Evolutionary conservation across 2,888 invertebrate species (phyloP).

Genomic region (Sarcophaga subvicina): DNA sequence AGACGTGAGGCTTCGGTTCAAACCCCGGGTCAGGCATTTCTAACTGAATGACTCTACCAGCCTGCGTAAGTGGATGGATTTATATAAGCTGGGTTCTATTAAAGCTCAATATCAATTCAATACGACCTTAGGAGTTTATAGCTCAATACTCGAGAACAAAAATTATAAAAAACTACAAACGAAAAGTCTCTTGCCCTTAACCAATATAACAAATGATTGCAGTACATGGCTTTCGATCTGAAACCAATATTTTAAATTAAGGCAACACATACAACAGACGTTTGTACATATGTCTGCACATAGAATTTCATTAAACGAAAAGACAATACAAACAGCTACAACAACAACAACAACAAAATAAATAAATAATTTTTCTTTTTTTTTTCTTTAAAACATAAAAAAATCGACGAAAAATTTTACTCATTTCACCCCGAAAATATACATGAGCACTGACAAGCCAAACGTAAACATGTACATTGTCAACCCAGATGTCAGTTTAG

Average conservation of each 20-base stretch:
- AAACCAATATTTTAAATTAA: background rate
- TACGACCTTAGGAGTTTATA: background rate
- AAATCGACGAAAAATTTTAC: constrained; percentile 17
- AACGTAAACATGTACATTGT: constrained; percentile 70
- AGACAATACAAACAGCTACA: background rate
- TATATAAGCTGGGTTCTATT: too few species aligned
- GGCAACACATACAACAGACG: constrained; percentile 3
- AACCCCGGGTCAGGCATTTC: too few species aligned
- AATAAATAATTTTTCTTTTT: background rate
- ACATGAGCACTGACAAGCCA: constrained; percentile 43
- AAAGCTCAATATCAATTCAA: background rate
- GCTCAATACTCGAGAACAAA: background rate
- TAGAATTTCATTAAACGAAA: constrained; percentile 15
- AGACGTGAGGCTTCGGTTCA: too few species aligned
- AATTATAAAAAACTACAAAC: background rate
- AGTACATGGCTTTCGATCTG: background rate
- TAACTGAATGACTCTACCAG: too few species aligned
- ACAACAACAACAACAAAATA: background rate
- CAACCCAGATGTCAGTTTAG: constrained; percentile 71
- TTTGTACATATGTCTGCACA: background rate
- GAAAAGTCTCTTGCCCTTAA: background rate
- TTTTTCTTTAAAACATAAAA: constrained; percentile 3
- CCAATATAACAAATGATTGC: background rate
- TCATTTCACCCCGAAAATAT: constrained; percentile 11
- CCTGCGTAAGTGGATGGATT: too few species aligned